phyloP scores from a whole-genome alignment of 2,797 vertebrate species.

The Chelon auratus region DNA sequence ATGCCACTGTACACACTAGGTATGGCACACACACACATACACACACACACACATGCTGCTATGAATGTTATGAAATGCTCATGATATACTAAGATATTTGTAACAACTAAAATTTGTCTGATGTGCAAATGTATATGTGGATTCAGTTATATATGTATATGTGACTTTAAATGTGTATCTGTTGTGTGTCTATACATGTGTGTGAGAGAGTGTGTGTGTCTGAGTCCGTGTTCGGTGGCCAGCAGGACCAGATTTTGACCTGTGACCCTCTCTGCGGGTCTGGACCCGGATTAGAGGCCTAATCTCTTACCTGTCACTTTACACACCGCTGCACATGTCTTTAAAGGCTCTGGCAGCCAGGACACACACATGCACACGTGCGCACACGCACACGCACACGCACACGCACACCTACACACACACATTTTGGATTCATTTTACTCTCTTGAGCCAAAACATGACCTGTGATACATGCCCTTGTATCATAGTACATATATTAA shows the following conservation, averaged over 20 bases:
- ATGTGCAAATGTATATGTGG: constrained; percentile 2
- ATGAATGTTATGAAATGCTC: not conserved
- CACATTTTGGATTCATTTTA: not conserved
- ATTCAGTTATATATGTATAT: too few species aligned
- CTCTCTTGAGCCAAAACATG: not conserved
- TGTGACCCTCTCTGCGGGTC: constrained; percentile 83
- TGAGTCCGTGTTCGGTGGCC: constrained; percentile 65
- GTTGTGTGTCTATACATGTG: not conserved
- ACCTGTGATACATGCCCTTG: not conserved
- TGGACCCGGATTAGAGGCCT: constrained; percentile 85
- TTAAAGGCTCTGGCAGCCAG: constrained; percentile 70
- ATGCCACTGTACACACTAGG: constrained; percentile 82
- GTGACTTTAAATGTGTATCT: not conserved
- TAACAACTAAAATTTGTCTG: not conserved
- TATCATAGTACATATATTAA: not conserved
- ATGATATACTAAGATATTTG: not conserved
- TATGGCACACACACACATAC: constrained; percentile 51
- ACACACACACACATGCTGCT: constrained; percentile 4
- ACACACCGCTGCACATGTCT: constrained; percentile 83
- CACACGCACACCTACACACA: constrained; percentile 16
- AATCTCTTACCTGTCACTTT: constrained; percentile 88
- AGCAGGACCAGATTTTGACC: constrained; percentile 88
- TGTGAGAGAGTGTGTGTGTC: not conserved
- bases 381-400: constrained; percentile 18
- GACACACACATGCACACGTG: constrained; percentile 30